phyloP scores from a whole-genome alignment of 1,140 invertebrate species.

The Physella acuta region DNA sequence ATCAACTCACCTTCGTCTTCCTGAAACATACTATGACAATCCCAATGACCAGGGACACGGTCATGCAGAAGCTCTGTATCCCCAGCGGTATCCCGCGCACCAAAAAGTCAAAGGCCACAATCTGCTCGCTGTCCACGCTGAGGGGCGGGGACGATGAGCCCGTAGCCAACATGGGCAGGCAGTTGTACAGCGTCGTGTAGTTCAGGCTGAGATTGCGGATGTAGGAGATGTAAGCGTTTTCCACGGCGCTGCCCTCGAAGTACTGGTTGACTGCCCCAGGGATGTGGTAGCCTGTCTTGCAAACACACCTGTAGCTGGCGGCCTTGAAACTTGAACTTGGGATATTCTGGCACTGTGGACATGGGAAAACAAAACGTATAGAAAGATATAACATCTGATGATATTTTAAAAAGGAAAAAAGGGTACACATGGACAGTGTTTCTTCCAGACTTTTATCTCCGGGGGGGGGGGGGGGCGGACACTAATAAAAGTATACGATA shows the following conservation, averaged over 20 bases:
- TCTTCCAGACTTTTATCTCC: no score
- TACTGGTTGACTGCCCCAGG: constrained; percentile 28
- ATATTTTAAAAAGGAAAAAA: background rate
- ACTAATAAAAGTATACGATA: no score
- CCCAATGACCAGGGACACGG: constrained; percentile 71
- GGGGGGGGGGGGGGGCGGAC: no score
- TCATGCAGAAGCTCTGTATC: constrained; percentile 73
- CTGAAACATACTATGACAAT: constrained; percentile 69
- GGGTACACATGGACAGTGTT: no score
- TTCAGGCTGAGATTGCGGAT: constrained; percentile 33
- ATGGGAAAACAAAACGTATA: constrained; percentile 19
- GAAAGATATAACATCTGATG: background rate
- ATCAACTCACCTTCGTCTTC: constrained; percentile 15
- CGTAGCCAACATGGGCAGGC: background rate
- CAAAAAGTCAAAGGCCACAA: constrained; percentile 65
- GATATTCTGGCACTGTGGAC: constrained; percentile 48
- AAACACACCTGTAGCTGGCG: constrained; percentile 52
- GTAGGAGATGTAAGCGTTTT: constrained; percentile 41
- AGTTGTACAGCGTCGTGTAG: constrained; percentile 17
- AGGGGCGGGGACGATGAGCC: background rate
- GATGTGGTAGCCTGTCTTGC: constrained; percentile 48
- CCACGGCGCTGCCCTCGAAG: constrained; percentile 51
- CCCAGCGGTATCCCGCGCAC: constrained; percentile 70
- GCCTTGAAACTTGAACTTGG: constrained; percentile 38
- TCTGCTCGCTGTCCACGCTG: constrained; percentile 55